Evolutionary conservation across 2,888 invertebrate species (phyloP), one percentile per base, ranked within the genome.

Genomic region (Perithous albicinctus): DNA sequence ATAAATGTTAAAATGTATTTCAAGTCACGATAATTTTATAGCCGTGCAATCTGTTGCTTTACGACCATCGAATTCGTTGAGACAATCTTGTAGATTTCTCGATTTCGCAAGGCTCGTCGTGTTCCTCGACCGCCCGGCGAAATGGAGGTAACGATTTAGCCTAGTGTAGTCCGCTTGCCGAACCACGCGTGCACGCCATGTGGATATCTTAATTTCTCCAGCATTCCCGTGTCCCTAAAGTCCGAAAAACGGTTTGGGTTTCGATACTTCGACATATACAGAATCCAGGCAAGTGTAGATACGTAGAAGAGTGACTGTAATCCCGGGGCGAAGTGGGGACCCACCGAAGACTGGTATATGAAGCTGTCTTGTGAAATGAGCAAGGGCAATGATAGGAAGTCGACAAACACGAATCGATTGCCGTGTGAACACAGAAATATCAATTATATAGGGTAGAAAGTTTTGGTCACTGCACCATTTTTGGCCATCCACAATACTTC

Each of bases 181-280:
- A 8, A 26, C 35, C 43, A 26, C 56, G 56, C 63, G 41, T 18
- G 51, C 20, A 20, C 26, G 18, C 56, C 12, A 8, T 26, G 61
- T 67, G 83, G 87, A 89, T 90, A 89, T 90, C 89, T 90, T 90
- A 88, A 90, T 90, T 90, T 86, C 85, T 86, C 86, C 85, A 86
- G 86, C 86, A 88, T 89, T 88, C 84, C 85, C 84, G 83, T 76
- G 59, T 63, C 73, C 32, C 83, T 51, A 23, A 76, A 32, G 23
- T 20, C 48, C 72, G 61, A 76, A 80, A 77, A 80, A 76, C 76
- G 67, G 56, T 72, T 66, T 48, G 59, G 46, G 59, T 66, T 64
- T 51, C 43, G 29, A 72, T 10, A 46, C 32, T 15, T 43, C 26
- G 12, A 43, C 54, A 56, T 23, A 38, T 26, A 23, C 20, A 32